Conservation (phyloP, 2,113 vertebrate species). For the Pyxicephalus adspersus region DNA sequence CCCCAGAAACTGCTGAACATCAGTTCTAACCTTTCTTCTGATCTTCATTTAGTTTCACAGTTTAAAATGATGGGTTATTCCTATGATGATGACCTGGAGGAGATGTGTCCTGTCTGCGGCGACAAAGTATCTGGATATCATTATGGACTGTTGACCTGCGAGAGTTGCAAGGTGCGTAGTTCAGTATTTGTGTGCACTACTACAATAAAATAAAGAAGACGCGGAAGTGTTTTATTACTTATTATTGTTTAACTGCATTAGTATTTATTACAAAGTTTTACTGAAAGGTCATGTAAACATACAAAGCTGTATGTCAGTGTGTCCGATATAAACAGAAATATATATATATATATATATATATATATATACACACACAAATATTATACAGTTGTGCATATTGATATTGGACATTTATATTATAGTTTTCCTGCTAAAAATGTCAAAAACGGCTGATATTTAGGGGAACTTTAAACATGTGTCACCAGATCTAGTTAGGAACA, state of each 20-base stretch:
- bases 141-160: constrained; percentile 97
- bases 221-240: too few relatives aligned
- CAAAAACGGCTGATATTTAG: too few relatives aligned
- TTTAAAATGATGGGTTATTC: constrained; percentile 99
- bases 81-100: constrained; percentile 96
- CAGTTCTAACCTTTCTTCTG: constrained; percentile 29
- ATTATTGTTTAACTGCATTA: too few relatives aligned
- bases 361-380: too few relatives aligned
- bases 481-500: too few relatives aligned
- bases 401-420: too few relatives aligned
- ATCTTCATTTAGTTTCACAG: constrained; percentile 81
- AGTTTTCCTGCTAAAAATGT: too few relatives aligned
- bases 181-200: too few relatives aligned
- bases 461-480: too few relatives aligned
- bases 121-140: constrained; percentile 99
- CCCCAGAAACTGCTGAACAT: neutral
- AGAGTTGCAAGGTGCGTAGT: constrained; percentile 95
- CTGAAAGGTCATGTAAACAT: neutral
- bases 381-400: too few relatives aligned
- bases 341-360: constrained; percentile 12
- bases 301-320: neutral
- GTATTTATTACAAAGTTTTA: too few relatives aligned
- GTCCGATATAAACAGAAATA: neutral
- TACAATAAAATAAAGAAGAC: too few relatives aligned
- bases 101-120: constrained; percentile 97